Conservation (phyloP, 2,113 vertebrate genomes). For the Hippolais icterina region DNA sequence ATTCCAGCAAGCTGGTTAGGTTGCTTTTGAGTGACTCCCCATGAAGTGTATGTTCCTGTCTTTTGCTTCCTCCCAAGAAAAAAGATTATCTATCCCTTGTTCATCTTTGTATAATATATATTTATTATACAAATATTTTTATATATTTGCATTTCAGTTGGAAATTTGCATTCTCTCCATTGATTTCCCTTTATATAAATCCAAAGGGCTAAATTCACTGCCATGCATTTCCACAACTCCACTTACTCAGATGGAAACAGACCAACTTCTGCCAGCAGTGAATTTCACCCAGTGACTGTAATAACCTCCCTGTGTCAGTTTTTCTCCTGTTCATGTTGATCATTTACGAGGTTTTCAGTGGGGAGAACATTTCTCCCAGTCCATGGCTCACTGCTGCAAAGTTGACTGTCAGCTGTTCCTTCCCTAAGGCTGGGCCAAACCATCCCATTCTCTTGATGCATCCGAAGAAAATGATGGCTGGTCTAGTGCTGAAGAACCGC, state of each 20-base stretch:
- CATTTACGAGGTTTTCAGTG: not conserved
- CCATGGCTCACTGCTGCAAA: not conserved
- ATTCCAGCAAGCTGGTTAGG: not conserved
- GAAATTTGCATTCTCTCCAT: not conserved
- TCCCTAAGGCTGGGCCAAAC: conserved; percentile 87
- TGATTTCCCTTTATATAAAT: not conserved
- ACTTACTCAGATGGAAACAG: not conserved
- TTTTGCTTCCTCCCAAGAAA: not conserved
- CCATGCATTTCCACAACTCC: not conserved
- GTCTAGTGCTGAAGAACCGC: conserved; percentile 90
- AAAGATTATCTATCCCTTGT: accelerated
- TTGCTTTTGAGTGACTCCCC: not conserved
- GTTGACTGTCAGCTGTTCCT: not conserved
- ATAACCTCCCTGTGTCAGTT: not conserved
- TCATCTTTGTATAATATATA: not conserved
- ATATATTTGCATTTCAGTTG: not conserved
- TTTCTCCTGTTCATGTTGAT: not conserved
- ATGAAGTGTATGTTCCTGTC: not conserved
- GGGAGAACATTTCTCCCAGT: not conserved
- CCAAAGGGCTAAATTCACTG: not conserved
- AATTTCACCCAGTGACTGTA: not conserved
- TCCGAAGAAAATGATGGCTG: conserved; percentile 92
- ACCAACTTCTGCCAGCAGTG: not conserved
- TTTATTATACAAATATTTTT: not conserved
- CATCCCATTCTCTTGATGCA: conserved; percentile 83